These are phyloP conservation scores for Tricholauxania praeusta DNA, from an alignment of 2,888 invertebrate species.

Conservation along the genomic window DNA sequence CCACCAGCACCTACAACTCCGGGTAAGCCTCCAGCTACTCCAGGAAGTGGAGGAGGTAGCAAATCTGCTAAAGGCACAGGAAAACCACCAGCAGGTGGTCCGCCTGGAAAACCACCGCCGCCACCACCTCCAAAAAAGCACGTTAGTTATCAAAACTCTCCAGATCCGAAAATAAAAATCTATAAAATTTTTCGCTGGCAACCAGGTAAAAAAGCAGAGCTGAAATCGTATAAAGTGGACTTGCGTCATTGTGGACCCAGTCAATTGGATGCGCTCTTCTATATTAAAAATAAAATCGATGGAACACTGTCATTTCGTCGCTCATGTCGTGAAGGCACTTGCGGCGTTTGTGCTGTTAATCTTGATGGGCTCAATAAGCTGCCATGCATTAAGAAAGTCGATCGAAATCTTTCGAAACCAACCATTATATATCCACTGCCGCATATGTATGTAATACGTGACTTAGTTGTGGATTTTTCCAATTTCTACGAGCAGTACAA, in stretches of 20 bases:
- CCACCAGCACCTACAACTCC: too few species aligned
- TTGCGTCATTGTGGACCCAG: conserved; percentile 93
- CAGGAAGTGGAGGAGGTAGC: too few species aligned
- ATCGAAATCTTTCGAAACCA: conserved; percentile 72
- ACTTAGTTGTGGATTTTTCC: conserved; percentile 90
- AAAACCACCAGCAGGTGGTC: too few species aligned
- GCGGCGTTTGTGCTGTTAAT: conserved; percentile 99
- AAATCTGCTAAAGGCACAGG: too few species aligned
- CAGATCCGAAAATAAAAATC: too few species aligned
- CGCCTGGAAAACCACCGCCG: too few species aligned
- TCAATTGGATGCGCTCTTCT: conserved; percentile 94
- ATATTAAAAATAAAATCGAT: conserved; percentile 95
- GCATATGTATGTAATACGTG: conserved; percentile 98
- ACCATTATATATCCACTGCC: conserved; percentile 89
- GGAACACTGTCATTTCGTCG: conserved; percentile 93
- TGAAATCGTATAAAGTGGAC: conserved; percentile 66
- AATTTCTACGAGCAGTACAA: conserved; percentile 95
- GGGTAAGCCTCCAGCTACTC: too few species aligned
- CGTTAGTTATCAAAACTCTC: too few species aligned
- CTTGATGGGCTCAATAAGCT: conserved; percentile 94
- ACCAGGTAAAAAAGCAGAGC: too few species aligned
- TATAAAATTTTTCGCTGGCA: too few species aligned
- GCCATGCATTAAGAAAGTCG: conserved; percentile 79
- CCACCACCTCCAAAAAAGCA: too few species aligned
- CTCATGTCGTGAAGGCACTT: conserved; percentile 97